These are phyloP conservation scores for Silurus asotus DNA, from an alignment of 2,113 vertebrate species.

Conservation along the genomic window DNA sequence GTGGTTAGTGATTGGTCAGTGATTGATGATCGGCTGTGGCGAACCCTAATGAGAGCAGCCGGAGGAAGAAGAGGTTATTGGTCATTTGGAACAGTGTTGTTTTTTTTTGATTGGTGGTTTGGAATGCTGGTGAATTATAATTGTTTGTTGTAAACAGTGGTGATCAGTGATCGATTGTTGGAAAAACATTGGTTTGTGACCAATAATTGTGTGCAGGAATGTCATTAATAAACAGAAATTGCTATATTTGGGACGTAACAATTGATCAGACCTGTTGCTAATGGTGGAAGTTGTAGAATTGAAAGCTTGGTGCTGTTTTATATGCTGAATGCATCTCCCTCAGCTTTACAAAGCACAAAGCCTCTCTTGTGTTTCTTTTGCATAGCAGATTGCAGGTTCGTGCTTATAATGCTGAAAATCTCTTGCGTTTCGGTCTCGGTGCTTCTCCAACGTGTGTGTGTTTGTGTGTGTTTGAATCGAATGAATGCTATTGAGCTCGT, in stretches of 20 bases:
- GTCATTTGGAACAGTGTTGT: too few species aligned
- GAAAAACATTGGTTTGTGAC: not conserved
- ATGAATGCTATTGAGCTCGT: not conserved
- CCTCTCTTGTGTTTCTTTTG: constrained; percentile 43
- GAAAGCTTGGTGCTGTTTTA: constrained; percentile 2
- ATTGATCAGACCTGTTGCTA: not conserved
- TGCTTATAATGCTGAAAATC: not conserved
- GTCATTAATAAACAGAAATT: not conserved
- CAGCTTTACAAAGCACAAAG: constrained; percentile 24
- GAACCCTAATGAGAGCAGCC: too few species aligned
- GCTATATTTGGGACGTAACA: not conserved
- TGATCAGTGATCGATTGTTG: too few species aligned
- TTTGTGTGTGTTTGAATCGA: not conserved
- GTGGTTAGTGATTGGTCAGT: too few species aligned
- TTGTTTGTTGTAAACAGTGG: too few species aligned
- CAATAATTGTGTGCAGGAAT: not conserved
- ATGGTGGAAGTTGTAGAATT: not conserved
- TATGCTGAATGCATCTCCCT: not conserved
- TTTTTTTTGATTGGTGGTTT: too few species aligned
- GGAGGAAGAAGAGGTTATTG: too few species aligned
- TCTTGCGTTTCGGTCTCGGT: not conserved
- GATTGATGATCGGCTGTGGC: too few species aligned
- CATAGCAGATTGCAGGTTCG: constrained; percentile 40
- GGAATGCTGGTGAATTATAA: too few species aligned
- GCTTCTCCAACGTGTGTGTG: not conserved